Conservation (phyloP, 1,140 invertebrate genomes). For the Gryon sp. region DNA sequence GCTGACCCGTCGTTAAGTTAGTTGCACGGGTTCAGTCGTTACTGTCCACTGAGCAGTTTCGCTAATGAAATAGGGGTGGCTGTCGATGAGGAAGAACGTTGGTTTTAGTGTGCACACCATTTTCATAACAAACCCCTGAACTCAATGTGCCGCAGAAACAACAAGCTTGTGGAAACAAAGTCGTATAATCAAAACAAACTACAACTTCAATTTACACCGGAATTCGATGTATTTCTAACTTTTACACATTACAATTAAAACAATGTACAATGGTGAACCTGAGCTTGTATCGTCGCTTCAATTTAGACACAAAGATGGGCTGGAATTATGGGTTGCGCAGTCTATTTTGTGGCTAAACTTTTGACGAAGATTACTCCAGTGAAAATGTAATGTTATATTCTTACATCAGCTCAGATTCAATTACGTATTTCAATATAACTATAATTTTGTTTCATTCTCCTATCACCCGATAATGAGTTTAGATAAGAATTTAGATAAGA, state of each 20-base stretch:
- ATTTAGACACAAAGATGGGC: neutral
- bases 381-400: slow-evolving; percentile 5
- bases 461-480: too few species aligned
- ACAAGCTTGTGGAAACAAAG: slow-evolving; percentile 33
- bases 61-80: slow-evolving; percentile 66
- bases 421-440: slow-evolving; percentile 31
- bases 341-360: neutral
- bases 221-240: slow-evolving; percentile 31
- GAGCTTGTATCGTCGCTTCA: neutral
- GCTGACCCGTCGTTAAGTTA: slow-evolving; percentile 69
- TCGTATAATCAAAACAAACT: slow-evolving; percentile 44
- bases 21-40: slow-evolving; percentile 60
- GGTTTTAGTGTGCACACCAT: slow-evolving; percentile 30
- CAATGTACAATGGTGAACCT: slow-evolving; percentile 5
- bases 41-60: slow-evolving; percentile 62
- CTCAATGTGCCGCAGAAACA: slow-evolving; percentile 35
- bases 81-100: slow-evolving; percentile 63
- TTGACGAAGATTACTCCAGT: neutral
- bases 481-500: too few species aligned
- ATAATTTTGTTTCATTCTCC: slow-evolving; percentile 37
- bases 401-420: slow-evolving; percentile 14
- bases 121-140: slow-evolving; percentile 57
- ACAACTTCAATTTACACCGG: slow-evolving; percentile 34
- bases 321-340: neutral
- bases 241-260: slow-evolving; percentile 42